Percentiles rank a stretch among this genome's conserved stretches.
These are phyloP conservation scores for Pocota personata DNA, from an alignment of 2,888 invertebrate genomes.

Conservation along the genomic window DNA sequence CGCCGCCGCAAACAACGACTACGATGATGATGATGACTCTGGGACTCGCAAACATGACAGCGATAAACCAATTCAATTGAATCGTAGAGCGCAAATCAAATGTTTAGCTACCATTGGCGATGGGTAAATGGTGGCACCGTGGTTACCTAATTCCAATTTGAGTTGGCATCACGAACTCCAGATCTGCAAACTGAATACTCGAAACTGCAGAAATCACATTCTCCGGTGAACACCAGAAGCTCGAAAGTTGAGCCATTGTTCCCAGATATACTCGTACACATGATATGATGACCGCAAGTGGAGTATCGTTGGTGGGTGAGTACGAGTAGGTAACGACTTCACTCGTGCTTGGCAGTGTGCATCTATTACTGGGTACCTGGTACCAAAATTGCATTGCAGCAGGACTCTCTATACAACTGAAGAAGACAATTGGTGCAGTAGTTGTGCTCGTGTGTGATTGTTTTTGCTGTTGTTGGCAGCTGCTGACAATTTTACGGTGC, in stretches of 20 bases:
- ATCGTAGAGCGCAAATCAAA: slow-evolving; percentile 29
- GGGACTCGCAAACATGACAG: not conserved
- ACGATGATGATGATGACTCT: not conserved
- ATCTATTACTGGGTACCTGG: slow-evolving; percentile 39
- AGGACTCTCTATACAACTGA: slow-evolving; percentile 35
- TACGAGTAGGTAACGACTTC: not conserved
- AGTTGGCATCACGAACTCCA: slow-evolving; percentile 39
- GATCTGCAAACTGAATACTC: no score
- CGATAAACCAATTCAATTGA: slow-evolving; percentile 40
- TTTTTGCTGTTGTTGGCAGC: not conserved
- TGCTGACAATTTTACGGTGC: slow-evolving; percentile 48
- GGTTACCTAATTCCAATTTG: slow-evolving; percentile 50
- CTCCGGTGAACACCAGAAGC: slow-evolving; percentile 41
- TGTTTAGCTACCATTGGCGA: slow-evolving; percentile 11
- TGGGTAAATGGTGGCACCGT: slow-evolving; percentile 7
- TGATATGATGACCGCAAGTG: slow-evolving; percentile 54
- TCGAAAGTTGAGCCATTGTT: slow-evolving; percentile 22
- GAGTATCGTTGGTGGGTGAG: no score
- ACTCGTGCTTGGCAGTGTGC: slow-evolving; percentile 12
- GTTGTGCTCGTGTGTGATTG: not conserved
- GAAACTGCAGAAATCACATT: slow-evolving; percentile 12
- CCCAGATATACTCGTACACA: not conserved
- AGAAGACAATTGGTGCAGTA: slow-evolving; percentile 50
- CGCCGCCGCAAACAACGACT: not conserved
- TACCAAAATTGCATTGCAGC: slow-evolving; percentile 54